These are phyloP conservation scores for Planococcus citri DNA, from an alignment of 1,140 invertebrate genomes.

Conservation along the genomic window DNA sequence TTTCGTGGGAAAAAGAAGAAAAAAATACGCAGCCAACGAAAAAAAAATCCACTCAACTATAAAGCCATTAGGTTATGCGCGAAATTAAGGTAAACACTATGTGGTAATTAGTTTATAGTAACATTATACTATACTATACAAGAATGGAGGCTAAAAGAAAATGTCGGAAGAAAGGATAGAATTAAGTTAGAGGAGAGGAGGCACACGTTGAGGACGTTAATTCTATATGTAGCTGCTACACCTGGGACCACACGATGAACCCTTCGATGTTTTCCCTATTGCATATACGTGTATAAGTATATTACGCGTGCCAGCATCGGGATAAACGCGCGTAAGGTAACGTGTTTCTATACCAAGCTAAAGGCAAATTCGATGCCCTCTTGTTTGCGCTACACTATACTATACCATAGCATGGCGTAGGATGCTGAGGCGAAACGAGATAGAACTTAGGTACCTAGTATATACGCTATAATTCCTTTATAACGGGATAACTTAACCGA, in stretches of 20 bases:
- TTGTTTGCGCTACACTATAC: background rate
- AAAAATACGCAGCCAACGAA: too few relatives aligned
- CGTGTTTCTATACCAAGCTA: background rate
- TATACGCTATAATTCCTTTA: background rate
- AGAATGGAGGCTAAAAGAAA: background rate
- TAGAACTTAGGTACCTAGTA: background rate
- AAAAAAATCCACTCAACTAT: too few relatives aligned
- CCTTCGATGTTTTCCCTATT: background rate
- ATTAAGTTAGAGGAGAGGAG: background rate
- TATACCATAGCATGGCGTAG: too few relatives aligned
- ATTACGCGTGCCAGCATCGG: background rate
- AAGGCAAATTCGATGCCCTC: background rate
- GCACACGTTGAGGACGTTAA: conserved; percentile 5
- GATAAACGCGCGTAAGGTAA: background rate
- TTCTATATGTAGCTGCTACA: background rate
- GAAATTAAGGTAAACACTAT: background rate
- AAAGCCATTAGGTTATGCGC: background rate
- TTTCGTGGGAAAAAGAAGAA: too few relatives aligned
- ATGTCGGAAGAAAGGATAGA: background rate
- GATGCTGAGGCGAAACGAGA: background rate
- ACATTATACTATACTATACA: too few relatives aligned
- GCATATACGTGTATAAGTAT: background rate
- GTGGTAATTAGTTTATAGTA: background rate
- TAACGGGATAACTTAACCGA: conserved; percentile 6
- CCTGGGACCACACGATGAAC: conserved; percentile 1